These are phyloP conservation scores for Hyposoter didymator DNA, from an alignment of 2,888 invertebrate species.

Conservation along the genomic window DNA sequence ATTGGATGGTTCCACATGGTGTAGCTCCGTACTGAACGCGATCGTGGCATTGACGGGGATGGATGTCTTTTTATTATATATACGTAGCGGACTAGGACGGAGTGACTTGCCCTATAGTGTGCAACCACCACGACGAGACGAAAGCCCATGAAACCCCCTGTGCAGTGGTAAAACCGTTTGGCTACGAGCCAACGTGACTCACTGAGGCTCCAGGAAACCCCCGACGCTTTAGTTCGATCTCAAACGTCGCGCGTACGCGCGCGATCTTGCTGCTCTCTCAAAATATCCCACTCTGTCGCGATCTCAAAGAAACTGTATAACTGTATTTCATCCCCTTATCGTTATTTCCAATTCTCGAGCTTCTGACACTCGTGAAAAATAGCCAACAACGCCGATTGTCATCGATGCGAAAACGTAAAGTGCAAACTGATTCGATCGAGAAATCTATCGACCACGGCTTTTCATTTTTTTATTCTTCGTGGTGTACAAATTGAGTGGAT, in stretches of 20 bases:
- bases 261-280: conserved; percentile 53
- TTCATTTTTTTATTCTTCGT: background rate
- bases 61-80: background rate
- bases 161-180: conserved; percentile 72
- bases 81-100: background rate
- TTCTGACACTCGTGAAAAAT: background rate
- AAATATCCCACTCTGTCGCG: conserved; percentile 45
- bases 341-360: background rate
- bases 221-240: conserved; percentile 79
- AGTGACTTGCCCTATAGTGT: conserved; percentile 21
- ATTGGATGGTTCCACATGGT: background rate
- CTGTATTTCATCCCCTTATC: conserved; percentile 1
- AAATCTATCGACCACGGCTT: background rate
- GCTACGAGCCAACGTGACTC: conserved; percentile 81
- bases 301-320: background rate
- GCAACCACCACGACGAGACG: conserved; percentile 44
- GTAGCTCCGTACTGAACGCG: background rate
- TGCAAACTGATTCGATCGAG: conserved; percentile 5
- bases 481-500: background rate
- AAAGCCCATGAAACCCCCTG: conserved; percentile 38
- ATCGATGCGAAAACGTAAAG: conserved; percentile 17
- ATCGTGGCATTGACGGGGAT: conserved; percentile 6
- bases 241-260: conserved; percentile 71
- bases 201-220: conserved; percentile 80
- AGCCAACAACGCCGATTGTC: conserved; percentile 15